Base-by-base conservation (phyloP, 2,888 invertebrate genomes). In the Priapulus caudatus region DNA sequence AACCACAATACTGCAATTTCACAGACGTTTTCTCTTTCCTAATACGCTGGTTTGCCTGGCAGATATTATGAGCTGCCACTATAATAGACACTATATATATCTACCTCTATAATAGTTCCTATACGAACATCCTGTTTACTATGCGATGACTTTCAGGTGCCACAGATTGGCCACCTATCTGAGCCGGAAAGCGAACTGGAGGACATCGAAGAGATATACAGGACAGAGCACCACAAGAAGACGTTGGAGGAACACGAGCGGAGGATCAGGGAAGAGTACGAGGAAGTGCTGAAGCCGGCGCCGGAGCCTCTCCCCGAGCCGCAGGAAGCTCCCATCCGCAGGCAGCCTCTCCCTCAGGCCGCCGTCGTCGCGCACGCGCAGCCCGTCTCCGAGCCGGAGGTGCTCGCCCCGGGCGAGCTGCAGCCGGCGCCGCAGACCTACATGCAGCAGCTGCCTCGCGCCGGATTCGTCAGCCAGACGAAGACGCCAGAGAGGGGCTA, bases 171-270 rank as follows among this genome's bases (percentile, higher is more conserved):
- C 10, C 10, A 10, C 10, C 33, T 33, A n/a, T 33, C 33, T 33
- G 33, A 33, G 33, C 33, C 33, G 33, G 33, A 33, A n/a, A 10
- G 10, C n/a, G 33, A 33, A n/a, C 10, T 10, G 10, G 33, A 33
- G 33, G 33, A 33, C 10, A 33, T 33, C 33, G 33, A 33, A 33
- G 33, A 33, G 33, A 10, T 10, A 5, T 33, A 33, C 33, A 33
- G 33, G n/a, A n/a, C 5, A 10, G 33, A 33, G n/a, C 33, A 33
- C n/a, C 33, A 33, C 33, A 33, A 33, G 33, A 33, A n/a, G 33
- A n/a, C n/a, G n/a, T 10, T 33, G n/a, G 33, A 33, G 33, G 33
- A 33, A 33, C 33, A 33, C 33, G 33, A 33, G n/a, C 33, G 33
- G 10, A 33, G n/a, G 33, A 33, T 33, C 33, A 10, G 33, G 33